These are phyloP conservation scores for Alectoris magna DNA, from an alignment of 2,797 vertebrate genomes.

Conservation along the genomic window DNA sequence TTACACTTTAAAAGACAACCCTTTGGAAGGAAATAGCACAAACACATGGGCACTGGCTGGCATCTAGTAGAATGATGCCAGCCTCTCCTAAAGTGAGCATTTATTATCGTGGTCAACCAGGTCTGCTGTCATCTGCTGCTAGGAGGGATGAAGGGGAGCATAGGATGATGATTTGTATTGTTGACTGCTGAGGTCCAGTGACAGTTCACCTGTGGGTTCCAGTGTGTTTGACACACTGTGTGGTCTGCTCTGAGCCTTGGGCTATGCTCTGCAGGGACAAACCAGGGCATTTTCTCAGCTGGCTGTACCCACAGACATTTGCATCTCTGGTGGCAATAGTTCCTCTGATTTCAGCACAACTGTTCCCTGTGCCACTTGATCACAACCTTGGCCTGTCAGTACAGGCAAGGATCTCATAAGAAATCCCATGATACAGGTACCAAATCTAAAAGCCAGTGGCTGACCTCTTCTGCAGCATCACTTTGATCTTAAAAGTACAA, in stretches of 20 bases:
- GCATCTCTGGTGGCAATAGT: neutral
- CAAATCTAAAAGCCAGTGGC: constrained; percentile 46
- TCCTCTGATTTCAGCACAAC: neutral
- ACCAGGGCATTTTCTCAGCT: neutral
- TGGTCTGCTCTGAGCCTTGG: constrained; percentile 20
- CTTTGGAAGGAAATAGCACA: constrained; percentile 30
- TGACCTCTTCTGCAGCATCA: constrained; percentile 47
- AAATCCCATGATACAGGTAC: constrained; percentile 12
- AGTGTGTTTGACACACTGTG: constrained; percentile 31
- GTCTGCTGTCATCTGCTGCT: neutral
- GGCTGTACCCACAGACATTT: neutral
- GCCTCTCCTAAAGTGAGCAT: constrained; percentile 26
- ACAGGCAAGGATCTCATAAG: neutral
- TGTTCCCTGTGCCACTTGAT: neutral
- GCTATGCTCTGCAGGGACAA: neutral
- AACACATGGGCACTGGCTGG: neutral
- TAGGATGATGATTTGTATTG: constrained; percentile 11
- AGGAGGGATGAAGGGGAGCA: constrained; percentile 16
- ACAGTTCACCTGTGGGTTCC: neutral
- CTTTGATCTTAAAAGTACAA: constrained; percentile 58
- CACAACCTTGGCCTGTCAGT: rapidly evolving
- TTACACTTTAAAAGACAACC: neutral
- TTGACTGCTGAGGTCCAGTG: neutral
- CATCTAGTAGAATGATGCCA: constrained; percentile 13
- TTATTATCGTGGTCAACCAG: constrained; percentile 13